These are phyloP conservation scores for Aromia moschata DNA, from an alignment of 2,888 invertebrate genomes.

Conservation along the genomic window DNA sequence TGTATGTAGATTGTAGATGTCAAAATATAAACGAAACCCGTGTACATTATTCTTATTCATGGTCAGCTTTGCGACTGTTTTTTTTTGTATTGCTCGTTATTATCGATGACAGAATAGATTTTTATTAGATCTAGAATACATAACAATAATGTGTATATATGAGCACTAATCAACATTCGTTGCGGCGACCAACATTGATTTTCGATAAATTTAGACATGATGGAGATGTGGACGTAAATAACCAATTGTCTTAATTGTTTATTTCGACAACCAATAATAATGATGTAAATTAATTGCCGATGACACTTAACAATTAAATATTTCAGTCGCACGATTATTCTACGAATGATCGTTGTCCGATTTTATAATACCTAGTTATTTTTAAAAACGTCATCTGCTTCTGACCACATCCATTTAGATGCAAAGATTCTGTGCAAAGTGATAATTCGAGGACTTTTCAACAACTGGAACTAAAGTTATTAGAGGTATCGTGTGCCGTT, in stretches of 20 bases:
- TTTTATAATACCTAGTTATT: slow-evolving; percentile 20
- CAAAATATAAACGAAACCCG: too few species aligned
- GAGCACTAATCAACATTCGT: slow-evolving; percentile 6
- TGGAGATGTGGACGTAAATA: slow-evolving; percentile 8
- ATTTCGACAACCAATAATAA: slow-evolving; percentile 10
- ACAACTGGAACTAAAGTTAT: too few species aligned
- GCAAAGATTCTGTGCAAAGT: too few species aligned
- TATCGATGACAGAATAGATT: too few species aligned
- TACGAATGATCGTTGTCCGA: slow-evolving; percentile 6
- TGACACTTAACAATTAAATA: slow-evolving; percentile 22
- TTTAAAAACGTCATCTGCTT: slow-evolving; percentile 4
- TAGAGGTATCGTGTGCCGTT: too few species aligned
- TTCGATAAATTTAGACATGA: slow-evolving; percentile 25
- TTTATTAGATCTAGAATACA: not conserved
- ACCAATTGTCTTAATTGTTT: slow-evolving; percentile 21
- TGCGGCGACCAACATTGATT: not conserved
- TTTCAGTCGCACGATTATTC: slow-evolving; percentile 8
- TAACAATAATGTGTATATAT: not conserved
- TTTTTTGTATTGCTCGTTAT: too few species aligned
- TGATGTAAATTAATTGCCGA: slow-evolving; percentile 15
- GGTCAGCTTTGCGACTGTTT: too few species aligned
- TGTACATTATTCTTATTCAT: too few species aligned
- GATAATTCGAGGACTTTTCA: too few species aligned
- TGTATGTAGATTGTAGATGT: too few species aligned
- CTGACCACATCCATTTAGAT: too few species aligned